Percentiles rank a stretch among this genome's conserved stretches.
These are phyloP conservation scores for Zele albiditarsus DNA, from an alignment of 2,888 invertebrate genomes.

Conservation along the genomic window DNA sequence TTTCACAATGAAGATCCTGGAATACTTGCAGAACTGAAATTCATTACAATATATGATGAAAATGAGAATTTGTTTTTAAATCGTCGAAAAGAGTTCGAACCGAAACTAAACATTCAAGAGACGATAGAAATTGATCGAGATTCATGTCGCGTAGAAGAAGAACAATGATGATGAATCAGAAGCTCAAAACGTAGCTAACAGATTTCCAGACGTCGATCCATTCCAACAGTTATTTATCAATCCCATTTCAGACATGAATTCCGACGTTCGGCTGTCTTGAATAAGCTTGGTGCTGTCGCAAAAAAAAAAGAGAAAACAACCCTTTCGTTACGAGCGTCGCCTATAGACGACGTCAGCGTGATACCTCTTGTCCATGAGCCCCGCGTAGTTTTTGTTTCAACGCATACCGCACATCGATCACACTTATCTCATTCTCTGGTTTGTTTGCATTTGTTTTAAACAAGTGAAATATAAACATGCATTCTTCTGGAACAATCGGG, in stretches of 20 bases:
- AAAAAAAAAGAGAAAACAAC: constrained; percentile 56
- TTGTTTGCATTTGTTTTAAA: too few relatives aligned
- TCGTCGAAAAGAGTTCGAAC: constrained; percentile 60
- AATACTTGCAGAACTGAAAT: constrained; percentile 62
- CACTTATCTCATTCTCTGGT: too few relatives aligned
- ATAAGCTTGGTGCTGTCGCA: constrained; percentile 54
- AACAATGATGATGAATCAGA: constrained; percentile 47
- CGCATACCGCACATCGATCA: too few relatives aligned
- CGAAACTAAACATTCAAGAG: constrained; percentile 61
- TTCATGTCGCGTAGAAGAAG: constrained; percentile 24
- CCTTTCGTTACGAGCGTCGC: too few relatives aligned
- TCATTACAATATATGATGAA: constrained; percentile 59
- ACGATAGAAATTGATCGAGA: constrained; percentile 46
- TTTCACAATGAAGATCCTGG: constrained; percentile 64
- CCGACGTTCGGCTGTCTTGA: constrained; percentile 55
- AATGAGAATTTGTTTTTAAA: constrained; percentile 58
- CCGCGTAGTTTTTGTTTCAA: too few relatives aligned
- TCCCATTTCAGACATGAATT: constrained; percentile 51
- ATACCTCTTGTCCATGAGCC: too few relatives aligned
- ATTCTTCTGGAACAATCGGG: too few relatives aligned
- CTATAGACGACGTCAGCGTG: too few relatives aligned
- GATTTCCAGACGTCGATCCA: constrained; percentile 49
- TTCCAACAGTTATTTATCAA: constrained; percentile 50
- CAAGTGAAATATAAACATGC: too few relatives aligned
- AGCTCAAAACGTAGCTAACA: constrained; percentile 36